Evolutionary conservation across 2,113 vertebrate species (phyloP).

Genomic region (Caretta caretta): DNA sequence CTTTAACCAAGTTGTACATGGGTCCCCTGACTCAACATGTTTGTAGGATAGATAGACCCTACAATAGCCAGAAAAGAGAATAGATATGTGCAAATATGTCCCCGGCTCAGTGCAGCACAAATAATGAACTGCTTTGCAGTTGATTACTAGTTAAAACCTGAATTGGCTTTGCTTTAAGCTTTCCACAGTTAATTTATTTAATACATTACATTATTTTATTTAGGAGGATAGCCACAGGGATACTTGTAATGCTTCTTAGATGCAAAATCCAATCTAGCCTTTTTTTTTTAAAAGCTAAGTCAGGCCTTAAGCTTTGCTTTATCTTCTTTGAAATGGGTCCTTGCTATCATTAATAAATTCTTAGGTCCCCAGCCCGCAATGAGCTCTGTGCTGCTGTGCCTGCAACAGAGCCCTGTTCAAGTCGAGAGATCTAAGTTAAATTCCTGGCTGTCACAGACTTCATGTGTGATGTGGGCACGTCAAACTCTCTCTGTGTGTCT

Average conservation of each 20-base stretch:
- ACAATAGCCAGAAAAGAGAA: not conserved
- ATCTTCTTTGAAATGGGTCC: constrained; percentile 51
- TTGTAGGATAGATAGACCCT: not conserved
- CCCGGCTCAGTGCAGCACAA: not conserved
- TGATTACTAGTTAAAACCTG: not conserved
- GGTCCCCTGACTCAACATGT: not conserved
- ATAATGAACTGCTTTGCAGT: not conserved
- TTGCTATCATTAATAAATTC: not conserved
- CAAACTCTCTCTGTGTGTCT: not conserved
- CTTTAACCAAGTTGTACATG: not conserved
- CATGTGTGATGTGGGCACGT: not conserved
- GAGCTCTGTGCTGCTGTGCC: not conserved
- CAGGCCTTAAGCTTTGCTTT: constrained; percentile 47
- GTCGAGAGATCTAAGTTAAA: not conserved
- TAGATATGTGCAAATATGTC: not conserved
- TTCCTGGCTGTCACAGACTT: not conserved
- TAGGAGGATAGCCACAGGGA: constrained; percentile 27
- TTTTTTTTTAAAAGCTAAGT: constrained; percentile 35
- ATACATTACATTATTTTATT: constrained; percentile 22
- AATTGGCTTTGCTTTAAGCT: not conserved
- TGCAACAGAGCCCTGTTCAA: not conserved
- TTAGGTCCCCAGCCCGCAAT: constrained; percentile 8
- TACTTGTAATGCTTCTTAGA: not conserved
- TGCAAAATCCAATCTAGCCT: constrained; percentile 46
- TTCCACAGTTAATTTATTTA: not conserved